These are phyloP conservation scores for Aspidiotus rigidus DNA, from an alignment of 2,888 invertebrate species.

Conservation along the genomic window DNA sequence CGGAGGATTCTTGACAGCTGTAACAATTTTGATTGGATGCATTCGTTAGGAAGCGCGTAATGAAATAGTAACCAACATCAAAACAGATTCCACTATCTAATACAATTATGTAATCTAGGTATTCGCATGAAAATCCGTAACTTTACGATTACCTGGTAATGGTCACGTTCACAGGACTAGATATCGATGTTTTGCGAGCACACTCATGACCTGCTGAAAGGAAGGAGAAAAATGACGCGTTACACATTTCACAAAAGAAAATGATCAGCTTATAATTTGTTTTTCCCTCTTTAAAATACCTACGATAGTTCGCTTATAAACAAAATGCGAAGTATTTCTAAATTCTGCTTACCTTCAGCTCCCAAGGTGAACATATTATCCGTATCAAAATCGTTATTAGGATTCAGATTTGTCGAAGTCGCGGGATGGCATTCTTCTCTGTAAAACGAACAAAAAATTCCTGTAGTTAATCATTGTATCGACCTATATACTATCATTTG, in stretches of 20 bases:
- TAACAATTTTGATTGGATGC: too few relatives aligned
- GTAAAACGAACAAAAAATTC: background rate
- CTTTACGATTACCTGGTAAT: slow-evolving; percentile 2
- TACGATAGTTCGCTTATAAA: background rate
- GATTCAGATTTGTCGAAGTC: slow-evolving; percentile 7
- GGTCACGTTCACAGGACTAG: slow-evolving; percentile 9
- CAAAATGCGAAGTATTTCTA: background rate
- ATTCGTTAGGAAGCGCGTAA: too few relatives aligned
- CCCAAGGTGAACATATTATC: slow-evolving; percentile 40
- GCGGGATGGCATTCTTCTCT: slow-evolving; percentile 34
- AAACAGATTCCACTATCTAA: too few relatives aligned
- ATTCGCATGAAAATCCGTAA: too few relatives aligned
- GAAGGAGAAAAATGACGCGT: too few relatives aligned
- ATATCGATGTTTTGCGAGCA: background rate
- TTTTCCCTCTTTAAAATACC: background rate
- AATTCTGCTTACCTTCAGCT: slow-evolving; percentile 40
- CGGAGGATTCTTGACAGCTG: slow-evolving; percentile 37
- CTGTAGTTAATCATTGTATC: too few relatives aligned
- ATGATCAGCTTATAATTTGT: too few relatives aligned
- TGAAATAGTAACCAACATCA: too few relatives aligned
- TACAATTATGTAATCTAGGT: too few relatives aligned
- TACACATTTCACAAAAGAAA: too few relatives aligned
- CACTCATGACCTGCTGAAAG: slow-evolving; percentile 6
- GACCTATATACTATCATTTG: too few relatives aligned
- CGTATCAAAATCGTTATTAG: slow-evolving; percentile 36